Evolutionary conservation across 2,888 invertebrate species (phyloP).

Genomic region (Hyles lineata): DNA sequence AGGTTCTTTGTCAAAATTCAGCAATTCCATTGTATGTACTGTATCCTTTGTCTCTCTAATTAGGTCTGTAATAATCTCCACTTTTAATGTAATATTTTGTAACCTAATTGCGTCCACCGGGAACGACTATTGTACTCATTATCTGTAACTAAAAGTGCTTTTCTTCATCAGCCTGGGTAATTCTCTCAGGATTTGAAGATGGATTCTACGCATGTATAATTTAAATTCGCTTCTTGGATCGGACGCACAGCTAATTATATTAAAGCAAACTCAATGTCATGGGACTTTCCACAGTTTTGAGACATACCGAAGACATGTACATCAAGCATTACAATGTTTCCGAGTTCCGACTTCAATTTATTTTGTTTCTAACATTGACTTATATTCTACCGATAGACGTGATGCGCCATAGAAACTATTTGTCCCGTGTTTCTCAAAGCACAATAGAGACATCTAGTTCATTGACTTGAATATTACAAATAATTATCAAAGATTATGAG

Average conservation of each 20-base stretch:
- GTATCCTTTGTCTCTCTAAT: too few relatives aligned
- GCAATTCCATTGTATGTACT: too few relatives aligned
- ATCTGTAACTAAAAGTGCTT: background rate
- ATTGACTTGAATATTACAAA: too few relatives aligned
- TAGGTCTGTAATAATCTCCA: too few relatives aligned
- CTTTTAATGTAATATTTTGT: background rate
- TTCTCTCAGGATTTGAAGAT: conserved; percentile 27
- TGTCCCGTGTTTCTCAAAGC: too few relatives aligned
- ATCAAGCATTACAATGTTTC: background rate
- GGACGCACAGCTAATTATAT: conserved; percentile 51
- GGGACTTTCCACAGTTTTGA: conserved; percentile 28
- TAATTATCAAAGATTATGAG: too few relatives aligned
- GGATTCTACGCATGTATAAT: conserved; percentile 48
- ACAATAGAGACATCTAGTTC: too few relatives aligned
- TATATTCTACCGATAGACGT: too few relatives aligned
- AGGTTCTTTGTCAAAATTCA: too few relatives aligned
- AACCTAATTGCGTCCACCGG: background rate
- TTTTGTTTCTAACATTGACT: too few relatives aligned
- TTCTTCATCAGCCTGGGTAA: background rate
- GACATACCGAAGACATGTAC: background rate
- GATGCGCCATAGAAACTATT: too few relatives aligned
- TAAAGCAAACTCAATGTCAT: conserved; percentile 47
- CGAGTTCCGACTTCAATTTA: too few relatives aligned
- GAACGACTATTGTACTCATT: background rate
- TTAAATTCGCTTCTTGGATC: conserved; percentile 42